These are phyloP conservation scores for Phenganax stokvisi DNA, from an alignment of 92 coral and sea anemone species.

Conservation along the genomic window DNA sequence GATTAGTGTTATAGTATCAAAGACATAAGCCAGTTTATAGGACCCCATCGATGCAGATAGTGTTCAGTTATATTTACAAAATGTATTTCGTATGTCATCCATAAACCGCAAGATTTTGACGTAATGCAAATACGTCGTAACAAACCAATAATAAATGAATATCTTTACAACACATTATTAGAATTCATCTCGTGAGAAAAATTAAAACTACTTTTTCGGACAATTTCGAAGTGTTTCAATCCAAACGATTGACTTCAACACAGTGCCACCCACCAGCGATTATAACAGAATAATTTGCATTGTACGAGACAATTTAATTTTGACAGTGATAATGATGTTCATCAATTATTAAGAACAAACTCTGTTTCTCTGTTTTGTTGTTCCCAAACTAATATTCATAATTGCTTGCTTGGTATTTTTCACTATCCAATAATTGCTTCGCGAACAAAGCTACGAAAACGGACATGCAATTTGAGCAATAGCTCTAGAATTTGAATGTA, in stretches of 20 bases:
- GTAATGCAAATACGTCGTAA: slow-evolving; percentile 5
- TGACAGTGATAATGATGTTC: slow-evolving; percentile 15
- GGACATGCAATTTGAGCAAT: no score
- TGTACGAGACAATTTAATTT: slow-evolving; percentile 24
- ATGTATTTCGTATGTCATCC: background rate
- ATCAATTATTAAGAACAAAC: slow-evolving; percentile 31
- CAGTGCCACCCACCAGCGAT: background rate
- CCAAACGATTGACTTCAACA: background rate
- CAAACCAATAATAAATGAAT: background rate
- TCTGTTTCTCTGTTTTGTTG: background rate
- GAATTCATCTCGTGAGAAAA: background rate
- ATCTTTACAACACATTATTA: background rate
- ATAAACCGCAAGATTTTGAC: slow-evolving; percentile 8
- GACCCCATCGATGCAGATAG: background rate
- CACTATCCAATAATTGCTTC: slow-evolving; percentile 2
- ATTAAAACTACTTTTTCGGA: background rate
- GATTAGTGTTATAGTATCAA: background rate
- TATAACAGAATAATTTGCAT: background rate
- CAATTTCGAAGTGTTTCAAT: background rate
- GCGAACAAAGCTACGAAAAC: background rate
- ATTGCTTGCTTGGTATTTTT: slow-evolving; percentile 23
- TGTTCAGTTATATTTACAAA: background rate
- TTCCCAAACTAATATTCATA: slow-evolving; percentile 20
- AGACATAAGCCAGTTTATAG: background rate
- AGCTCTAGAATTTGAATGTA: background rate